Percentiles rank a stretch among this genome's conserved stretches.
Conservation (phyloP, 1,140 invertebrate genomes). For the Hyposmocoma kahamanoa region DNA sequence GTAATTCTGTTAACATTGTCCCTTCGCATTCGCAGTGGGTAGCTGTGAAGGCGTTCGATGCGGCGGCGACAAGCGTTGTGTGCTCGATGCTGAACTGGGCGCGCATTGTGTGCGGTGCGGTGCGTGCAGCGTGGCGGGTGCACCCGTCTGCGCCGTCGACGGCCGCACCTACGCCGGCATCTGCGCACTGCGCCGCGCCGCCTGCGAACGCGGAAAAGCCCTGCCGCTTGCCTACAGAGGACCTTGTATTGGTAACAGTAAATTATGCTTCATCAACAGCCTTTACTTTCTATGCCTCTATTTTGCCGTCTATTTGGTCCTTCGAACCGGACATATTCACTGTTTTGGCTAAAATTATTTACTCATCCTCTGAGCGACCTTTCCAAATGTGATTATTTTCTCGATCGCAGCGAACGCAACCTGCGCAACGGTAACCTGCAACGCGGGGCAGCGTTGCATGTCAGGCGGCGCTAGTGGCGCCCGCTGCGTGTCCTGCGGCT, state of each 20-base stretch:
- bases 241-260: conserved; percentile 77
- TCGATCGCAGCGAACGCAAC: conserved; percentile 78
- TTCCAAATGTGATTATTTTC: no score
- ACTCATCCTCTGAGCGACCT: no score
- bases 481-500: conserved; percentile 89
- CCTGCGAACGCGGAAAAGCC: conserved; percentile 86
- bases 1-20: not conserved
- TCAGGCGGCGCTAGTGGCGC: conserved; percentile 79
- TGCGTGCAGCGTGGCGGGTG: conserved; percentile 76
- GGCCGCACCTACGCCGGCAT: conserved; percentile 89
- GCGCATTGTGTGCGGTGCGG: conserved; percentile 89
- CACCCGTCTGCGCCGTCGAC: conserved; percentile 89
- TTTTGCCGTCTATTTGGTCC: no score
- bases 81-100: conserved; percentile 88
- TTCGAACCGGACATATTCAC: no score
- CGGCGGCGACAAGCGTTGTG: conserved; percentile 85
- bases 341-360: no score
- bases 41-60: conserved; percentile 87
- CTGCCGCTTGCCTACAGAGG: conserved; percentile 91
- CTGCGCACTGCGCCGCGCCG: conserved; percentile 88
- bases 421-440: conserved; percentile 84
- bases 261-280: no score
- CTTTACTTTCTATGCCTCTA: no score
- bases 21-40: conserved; percentile 66
- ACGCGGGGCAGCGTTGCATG: conserved; percentile 84